Base-by-base conservation (phyloP, 2,113 vertebrate genomes). In the Rhinopomastus cyanomelas region DNA sequence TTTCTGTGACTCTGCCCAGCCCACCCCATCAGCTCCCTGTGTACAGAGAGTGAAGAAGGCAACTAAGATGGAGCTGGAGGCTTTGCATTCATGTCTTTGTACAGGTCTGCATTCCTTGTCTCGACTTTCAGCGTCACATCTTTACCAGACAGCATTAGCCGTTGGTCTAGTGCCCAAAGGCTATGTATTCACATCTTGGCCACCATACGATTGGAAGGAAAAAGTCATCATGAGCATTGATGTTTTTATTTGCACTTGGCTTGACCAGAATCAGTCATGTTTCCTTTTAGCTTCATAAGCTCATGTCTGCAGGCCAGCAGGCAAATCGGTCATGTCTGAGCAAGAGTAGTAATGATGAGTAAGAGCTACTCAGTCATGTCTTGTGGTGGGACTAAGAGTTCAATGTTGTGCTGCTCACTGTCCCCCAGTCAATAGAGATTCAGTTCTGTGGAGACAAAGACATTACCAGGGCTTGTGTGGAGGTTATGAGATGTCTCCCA, bases 291-390 rank as follows among this genome's bases (percentile, higher is more conserved):
- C 69, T 79, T 69, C 61, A 65, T 18, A 60, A 73, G 23, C 67
- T 92, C 30, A 72, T 90, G 93, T 95, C 91, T 96, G 95, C 55
- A 37, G 72, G 84, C 42, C 86, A 91, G 71, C 80, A 92, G 89
- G 59, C 52, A 71, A 61, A 36, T 44, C 5, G 6, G 69, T 52
- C 26, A 2, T 83, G 25, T 82, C 60, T 80, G 86, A 52, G n/a
- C 23, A 72, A 56, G 29, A 85, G 42, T 9, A 77, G 85, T 9
- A 42, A 46, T 74, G 73, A 87, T 76, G n/a, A 91, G 62, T 72
- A 71, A 75, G 81, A 93, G 88, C 87, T 69, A 75, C 89, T 84
- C 81, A 57, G 55, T 67, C 15, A 12, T 61, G 49, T 62, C 87
- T 69, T 8, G 13, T 46, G 65, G 29, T 32, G 56, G 44, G 57